Base-by-base conservation (phyloP, 2,113 vertebrate genomes). In the Gallinago media region DNA sequence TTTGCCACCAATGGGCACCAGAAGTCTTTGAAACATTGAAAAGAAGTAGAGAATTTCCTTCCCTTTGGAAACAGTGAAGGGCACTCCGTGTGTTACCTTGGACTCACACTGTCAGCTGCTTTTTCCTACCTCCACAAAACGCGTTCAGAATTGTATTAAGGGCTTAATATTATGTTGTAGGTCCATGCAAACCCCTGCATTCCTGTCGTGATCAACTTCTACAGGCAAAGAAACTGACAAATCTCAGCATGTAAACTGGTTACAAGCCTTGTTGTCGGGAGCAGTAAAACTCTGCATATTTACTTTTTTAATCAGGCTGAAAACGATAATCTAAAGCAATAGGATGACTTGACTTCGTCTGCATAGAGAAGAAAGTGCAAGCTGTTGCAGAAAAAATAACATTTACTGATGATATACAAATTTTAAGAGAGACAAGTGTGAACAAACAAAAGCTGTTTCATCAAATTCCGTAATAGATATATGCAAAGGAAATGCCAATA, bases 371-470 rank as follows among this genome's bases (percentile, higher is more conserved):
- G 91, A 88, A 89, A 97, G 81, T 85, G 68, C 95, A 97, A 98
- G 96, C 94, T 97, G 91, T 95, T 94, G 92, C 80, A 95, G 95
- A 93, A 89, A 97, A 97, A 97, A 96, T 86, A 92, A 93, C 83
- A 85, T 92, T 96, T 86, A 85, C 92, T 96, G 90, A 94, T 95
- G 91, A 97, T 95, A 95, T 6, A 96, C 88, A 85, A 90, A 95
- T 96, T 96, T 97, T 96, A 92, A 96, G 95, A 96, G 94, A 96
- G 80, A 95, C 94, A 97, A 98, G 96, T 97, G 97, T 96, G 95
- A 98, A 96, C 95, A 98, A 98, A 97, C 97, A 98, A 97, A 97
- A 97, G 95, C 97, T 98, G 96, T 97, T 97, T 94, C 94, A 92
- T 94, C 90, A 89, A 97, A 97, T 86, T 96, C 94, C 17, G 11